Percentiles rank a stretch among this genome's conserved stretches.
phyloP scores from a whole-genome alignment of 1,140 invertebrate species.

The Leptoteleia sp. region DNA sequence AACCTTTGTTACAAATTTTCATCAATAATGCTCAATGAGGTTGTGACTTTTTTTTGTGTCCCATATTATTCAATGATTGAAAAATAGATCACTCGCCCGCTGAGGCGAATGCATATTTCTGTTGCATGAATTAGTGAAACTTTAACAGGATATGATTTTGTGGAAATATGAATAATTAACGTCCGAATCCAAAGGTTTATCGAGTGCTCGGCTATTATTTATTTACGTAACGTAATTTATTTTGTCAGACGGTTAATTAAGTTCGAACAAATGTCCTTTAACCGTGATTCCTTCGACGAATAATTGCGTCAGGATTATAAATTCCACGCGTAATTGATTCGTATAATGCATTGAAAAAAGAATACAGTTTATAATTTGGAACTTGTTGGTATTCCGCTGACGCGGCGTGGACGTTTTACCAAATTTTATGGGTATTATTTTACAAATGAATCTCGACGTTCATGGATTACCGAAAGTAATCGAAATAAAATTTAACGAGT shows the following conservation, averaged over 20 bases:
- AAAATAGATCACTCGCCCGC: conserved; percentile 40
- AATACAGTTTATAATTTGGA: no score
- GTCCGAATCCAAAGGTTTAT: conserved; percentile 19
- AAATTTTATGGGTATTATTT: no score
- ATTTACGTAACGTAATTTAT: conserved; percentile 39
- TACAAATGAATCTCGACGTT: no score
- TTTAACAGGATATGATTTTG: conserved; percentile 53
- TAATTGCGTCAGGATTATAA: conserved; percentile 6
- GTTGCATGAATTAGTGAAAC: conserved; percentile 45
- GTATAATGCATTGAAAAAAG: no score
- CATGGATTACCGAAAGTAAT: no score
- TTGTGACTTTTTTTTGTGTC: conserved; percentile 61
- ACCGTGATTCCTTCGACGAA: neutral
- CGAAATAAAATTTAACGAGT: no score
- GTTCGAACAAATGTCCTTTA: conserved; percentile 18
- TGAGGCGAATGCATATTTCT: conserved; percentile 36
- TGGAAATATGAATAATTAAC: conserved; percentile 42
- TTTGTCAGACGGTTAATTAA: conserved; percentile 34
- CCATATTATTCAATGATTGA: conserved; percentile 34
- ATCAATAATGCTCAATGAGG: conserved; percentile 62
- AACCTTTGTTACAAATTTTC: conserved; percentile 59
- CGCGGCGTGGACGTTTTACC: no score
- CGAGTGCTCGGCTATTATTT: conserved; percentile 7
- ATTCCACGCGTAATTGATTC: conserved; percentile 5
- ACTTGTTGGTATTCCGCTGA: no score